Conservation (phyloP, 53 echinoderm and acorn worm genomes). For the Zoroaster sp. region DNA sequence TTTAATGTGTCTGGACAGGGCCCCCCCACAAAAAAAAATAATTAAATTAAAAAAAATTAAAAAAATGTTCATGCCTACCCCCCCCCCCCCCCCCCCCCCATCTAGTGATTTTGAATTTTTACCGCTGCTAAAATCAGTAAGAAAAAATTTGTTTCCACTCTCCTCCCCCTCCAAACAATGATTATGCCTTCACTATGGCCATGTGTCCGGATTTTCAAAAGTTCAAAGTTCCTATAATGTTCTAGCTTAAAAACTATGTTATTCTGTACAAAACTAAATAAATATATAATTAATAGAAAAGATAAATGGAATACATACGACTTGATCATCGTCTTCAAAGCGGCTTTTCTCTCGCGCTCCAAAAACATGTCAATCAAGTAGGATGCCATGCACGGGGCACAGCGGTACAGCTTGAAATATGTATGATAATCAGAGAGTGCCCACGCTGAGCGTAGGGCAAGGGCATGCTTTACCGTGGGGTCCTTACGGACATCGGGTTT, state of each 20-base stretch:
- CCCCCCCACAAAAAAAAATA: too few relatives aligned
- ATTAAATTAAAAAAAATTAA: too few relatives aligned
- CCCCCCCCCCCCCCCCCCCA: too few relatives aligned
- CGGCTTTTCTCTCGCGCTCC: constrained; percentile 81
- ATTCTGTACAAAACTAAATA: not conserved
- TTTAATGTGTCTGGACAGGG: too few relatives aligned
- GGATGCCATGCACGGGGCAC: constrained; percentile 82
- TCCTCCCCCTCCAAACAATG: too few relatives aligned
- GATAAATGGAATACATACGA: constrained; percentile 81
- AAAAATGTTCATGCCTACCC: too few relatives aligned
- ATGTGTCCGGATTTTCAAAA: too few relatives aligned
- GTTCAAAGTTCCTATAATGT: too few relatives aligned
- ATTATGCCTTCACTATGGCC: too few relatives aligned
- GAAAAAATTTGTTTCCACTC: too few relatives aligned
- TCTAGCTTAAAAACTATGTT: not conserved
- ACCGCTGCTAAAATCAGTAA: not conserved
- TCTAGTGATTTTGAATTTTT: too few relatives aligned
- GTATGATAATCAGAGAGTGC: constrained; percentile 81
- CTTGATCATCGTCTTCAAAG: constrained; percentile 76
- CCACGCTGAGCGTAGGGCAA: constrained; percentile 89
- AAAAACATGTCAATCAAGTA: constrained; percentile 94
- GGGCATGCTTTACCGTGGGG: constrained; percentile 83
- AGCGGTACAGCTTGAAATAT: constrained; percentile 89
- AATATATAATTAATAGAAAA: not conserved
- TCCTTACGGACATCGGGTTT: constrained; percentile 60